Conservation (phyloP, 1,140 invertebrate genomes). For the Nylanderia fulva region DNA sequence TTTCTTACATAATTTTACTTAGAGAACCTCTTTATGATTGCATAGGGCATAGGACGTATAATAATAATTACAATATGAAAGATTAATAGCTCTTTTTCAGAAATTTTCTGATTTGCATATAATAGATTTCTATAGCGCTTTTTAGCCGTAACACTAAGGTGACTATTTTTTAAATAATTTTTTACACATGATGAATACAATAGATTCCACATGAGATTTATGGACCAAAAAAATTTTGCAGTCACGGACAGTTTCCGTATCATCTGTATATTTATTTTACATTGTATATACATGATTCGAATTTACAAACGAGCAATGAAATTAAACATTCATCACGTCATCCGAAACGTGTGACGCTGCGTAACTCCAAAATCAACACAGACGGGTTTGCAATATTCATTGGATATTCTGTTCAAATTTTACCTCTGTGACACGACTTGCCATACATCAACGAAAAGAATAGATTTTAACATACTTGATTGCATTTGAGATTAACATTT, state of each 20-base stretch:
- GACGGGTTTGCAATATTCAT: slow-evolving; percentile 13
- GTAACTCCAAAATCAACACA: slow-evolving; percentile 45
- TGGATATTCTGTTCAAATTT: background rate
- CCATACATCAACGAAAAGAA: too few relatives aligned
- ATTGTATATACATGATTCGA: background rate
- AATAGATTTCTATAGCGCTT: background rate
- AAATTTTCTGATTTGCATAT: background rate
- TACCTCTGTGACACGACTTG: background rate
- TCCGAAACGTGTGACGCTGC: slow-evolving; percentile 16
- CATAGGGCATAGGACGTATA: background rate
- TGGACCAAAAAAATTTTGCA: background rate
- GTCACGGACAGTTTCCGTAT: background rate
- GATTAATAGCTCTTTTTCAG: background rate
- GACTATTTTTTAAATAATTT: background rate
- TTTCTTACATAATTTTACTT: background rate
- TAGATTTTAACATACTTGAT: too few relatives aligned
- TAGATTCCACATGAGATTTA: background rate
- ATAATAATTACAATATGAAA: background rate
- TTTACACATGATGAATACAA: background rate
- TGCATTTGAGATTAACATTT: too few relatives aligned
- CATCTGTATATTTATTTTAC: slow-evolving; percentile 16
- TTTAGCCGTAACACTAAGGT: background rate
- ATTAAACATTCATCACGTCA: slow-evolving; percentile 46
- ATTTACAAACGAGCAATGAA: slow-evolving; percentile 35
- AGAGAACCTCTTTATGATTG: background rate